Evolutionary conservation across 2,113 vertebrate species (phyloP), one percentile per base, ranked within the genome.

Genomic region (Misgurnus mizolepis): DNA sequence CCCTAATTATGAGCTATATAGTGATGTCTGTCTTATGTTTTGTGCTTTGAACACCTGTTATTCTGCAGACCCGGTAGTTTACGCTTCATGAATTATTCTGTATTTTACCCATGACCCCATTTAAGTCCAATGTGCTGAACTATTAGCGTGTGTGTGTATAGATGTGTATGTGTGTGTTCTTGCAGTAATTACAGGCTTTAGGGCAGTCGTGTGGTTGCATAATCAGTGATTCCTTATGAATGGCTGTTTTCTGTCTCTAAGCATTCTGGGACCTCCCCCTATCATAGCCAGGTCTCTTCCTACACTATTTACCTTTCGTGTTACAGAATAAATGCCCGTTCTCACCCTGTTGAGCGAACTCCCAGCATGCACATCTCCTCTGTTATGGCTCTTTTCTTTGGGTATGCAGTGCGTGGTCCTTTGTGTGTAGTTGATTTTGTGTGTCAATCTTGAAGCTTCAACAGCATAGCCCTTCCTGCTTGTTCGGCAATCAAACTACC

Each of bases 181-280:
- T 47, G 61, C 14, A 81, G 84, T 86, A 78, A 86, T 88, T 87
- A 86, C 84, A 78, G 81, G 79, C 82, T 45, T 34, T 80, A 79
- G 85, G 80, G 81, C 65, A 82, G 84, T 67, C 85, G 79, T 90
- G 91, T 80, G 80, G 85, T 74, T 76, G 89, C 89, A 91, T 93
- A 92, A 92, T 90, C 84, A 88, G 85, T 69, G 61, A 65, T 85
- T 84, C 89, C 88, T 89, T 83, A 88, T 91, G 86, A 90, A 91
- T 89, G 82, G 82, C 81, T 80, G 85, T 80, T 81, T 84, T 86
- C 12, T 86, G 83, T 89, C 73, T 83, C 50, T 83, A 64, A 55
- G 55, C 73, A 64, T 61, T 73, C 79, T 79, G 77, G 67, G 71
- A 84, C 71, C 47, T 67, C 71, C 69, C 65, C 65, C 74, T 41